Conservation (phyloP, 2,797 vertebrate genomes). For the Brachymystax lenok region DNA sequence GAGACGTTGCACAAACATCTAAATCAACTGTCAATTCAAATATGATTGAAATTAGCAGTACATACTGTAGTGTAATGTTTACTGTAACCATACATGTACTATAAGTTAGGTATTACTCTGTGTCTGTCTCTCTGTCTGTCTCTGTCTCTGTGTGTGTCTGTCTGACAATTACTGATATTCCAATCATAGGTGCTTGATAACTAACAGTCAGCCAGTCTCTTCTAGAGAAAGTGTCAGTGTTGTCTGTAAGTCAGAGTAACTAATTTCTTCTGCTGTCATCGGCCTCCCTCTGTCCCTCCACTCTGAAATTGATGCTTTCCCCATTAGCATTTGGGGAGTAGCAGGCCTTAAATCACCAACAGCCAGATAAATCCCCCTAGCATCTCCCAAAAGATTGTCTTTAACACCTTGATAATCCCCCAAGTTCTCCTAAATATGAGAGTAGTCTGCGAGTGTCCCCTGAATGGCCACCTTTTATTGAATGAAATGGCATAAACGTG, state of each 20-base stretch:
- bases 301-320: constrained; percentile 64
- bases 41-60: too few species aligned
- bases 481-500: constrained; percentile 63
- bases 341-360: constrained; percentile 58
- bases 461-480: constrained; percentile 63
- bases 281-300: neutral
- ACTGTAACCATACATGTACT: too few species aligned
- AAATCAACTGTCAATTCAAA: neutral
- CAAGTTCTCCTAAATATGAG: constrained; percentile 45
- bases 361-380: constrained; percentile 59
- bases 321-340: constrained; percentile 59
- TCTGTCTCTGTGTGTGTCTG: too few species aligned
- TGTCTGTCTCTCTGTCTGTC: too few species aligned
- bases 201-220: neutral
- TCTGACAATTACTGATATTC: too few species aligned
- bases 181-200: too few species aligned
- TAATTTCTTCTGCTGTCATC: constrained; percentile 18
- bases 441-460: constrained; percentile 51
- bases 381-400: constrained; percentile 27
- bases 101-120: too few species aligned
- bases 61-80: too few species aligned
- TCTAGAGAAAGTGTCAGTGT: constrained; percentile 9
- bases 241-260: neutral
- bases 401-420: constrained; percentile 50
- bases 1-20: too few species aligned